Evolutionary conservation across 2,797 vertebrate genomes (phyloP), one percentile per base, ranked within the genome.

Genomic region (Neoniphon sammara): DNA sequence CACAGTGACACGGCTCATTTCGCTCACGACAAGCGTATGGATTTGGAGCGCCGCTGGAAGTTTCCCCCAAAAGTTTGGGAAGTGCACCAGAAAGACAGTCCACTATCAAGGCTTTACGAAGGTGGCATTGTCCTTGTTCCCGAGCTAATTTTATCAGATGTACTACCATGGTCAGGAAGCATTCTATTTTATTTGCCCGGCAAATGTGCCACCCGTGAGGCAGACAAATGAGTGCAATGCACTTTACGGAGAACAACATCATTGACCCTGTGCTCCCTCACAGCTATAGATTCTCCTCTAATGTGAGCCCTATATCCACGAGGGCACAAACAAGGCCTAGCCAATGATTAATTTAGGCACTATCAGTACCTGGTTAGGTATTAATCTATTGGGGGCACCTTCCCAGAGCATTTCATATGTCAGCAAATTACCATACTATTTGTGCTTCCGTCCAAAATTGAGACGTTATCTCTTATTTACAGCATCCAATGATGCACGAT

Each of bases 71-170:
- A 84, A 83, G 63, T 81, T 34, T 82, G 73, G 17, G 83, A 85
- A 87, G 82, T 87, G 67, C 73, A 78, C 54, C 61, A 56, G 81
- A 81, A 81, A 83, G 82, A 87, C 71, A 81, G 87, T 77, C 58
- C 23, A 69, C 80, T 69, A 78, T 82, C 79, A 56, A 86, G 86
- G 81, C 63, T 82, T 34, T 61, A 64, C n/a, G 61, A 87, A 91
- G 89, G 89, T 87, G 84, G 70, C 69, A 14, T 82, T 79, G 87
- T 76, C 91, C 91, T 93, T 90, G 88, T 86, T 86, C 85, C 65
- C 5, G 78, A 90, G 87, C 92, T 92, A 91, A 91, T 92, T 93
- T 90, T 92, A 90, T 90, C 91, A 88, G 86, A 91, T 84, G 86
- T 79, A 58, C 81, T 72, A 67, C 72, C 87, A 67, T 78, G 79